These are phyloP conservation scores for Phalacrocorax pelagicus DNA, from an alignment of 2,113 vertebrate genomes.

Conservation along the genomic window DNA sequence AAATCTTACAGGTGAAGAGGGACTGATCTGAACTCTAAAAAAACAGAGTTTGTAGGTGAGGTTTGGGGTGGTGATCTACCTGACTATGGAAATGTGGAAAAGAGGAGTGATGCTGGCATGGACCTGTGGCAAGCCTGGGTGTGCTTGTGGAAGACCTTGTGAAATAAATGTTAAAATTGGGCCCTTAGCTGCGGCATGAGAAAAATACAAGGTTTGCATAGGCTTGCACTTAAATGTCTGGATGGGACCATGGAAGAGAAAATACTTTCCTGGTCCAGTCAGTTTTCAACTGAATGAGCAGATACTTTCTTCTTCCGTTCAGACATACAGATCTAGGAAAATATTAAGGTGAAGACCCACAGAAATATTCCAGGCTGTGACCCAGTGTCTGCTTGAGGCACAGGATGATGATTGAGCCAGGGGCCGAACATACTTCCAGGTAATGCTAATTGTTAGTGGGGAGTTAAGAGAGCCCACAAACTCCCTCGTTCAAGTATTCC, in stretches of 20 bases:
- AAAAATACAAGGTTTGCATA: background rate
- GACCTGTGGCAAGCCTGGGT: background rate
- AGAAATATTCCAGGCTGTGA: background rate
- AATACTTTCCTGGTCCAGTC: background rate
- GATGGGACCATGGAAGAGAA: background rate
- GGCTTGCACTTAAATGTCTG: background rate
- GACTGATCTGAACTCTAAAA: background rate
- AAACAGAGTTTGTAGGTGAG: background rate
- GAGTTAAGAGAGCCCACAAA: background rate
- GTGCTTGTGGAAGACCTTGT: background rate
- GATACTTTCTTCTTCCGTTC: background rate
- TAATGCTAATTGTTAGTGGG: background rate
- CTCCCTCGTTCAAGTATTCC: slow-evolving; percentile 29
- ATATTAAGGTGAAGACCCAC: background rate
- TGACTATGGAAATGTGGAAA: background rate
- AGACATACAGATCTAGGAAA: background rate
- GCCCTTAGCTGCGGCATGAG: background rate
- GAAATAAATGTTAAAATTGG: background rate
- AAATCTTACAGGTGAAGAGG: background rate
- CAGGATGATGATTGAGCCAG: background rate
- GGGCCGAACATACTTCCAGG: background rate
- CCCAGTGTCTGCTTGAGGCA: background rate
- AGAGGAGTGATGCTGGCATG: background rate
- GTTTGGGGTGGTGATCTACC: background rate
- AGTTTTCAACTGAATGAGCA: background rate